Conservation (phyloP, 2,888 invertebrate genomes). For the Xestia sexstrigata region DNA sequence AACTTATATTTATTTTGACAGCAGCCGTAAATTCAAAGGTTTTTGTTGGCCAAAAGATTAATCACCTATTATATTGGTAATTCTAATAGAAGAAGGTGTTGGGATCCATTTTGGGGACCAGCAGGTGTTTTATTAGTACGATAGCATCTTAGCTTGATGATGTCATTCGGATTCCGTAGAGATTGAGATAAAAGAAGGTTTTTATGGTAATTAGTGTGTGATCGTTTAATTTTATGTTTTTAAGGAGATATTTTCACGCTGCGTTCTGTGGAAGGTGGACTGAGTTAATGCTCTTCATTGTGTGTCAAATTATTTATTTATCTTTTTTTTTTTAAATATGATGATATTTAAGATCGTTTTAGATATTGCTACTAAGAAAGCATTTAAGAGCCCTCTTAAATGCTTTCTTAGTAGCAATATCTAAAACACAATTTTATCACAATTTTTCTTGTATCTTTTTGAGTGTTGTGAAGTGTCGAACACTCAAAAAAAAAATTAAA, state of each 20-base stretch:
- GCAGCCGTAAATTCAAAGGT: constrained; percentile 80
- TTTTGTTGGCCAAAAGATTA: constrained; percentile 86
- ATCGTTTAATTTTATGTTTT: constrained; percentile 66
- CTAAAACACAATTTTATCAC: too few relatives aligned
- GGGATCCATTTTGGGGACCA: constrained; percentile 73
- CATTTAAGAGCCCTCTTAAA: too few relatives aligned
- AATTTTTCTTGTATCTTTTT: too few relatives aligned
- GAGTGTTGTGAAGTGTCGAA: too few relatives aligned
- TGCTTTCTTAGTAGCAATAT: too few relatives aligned
- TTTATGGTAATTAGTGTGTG: constrained; percentile 69
- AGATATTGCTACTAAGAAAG: constrained; percentile 5
- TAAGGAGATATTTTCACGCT: constrained; percentile 58
- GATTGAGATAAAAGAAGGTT: constrained; percentile 68
- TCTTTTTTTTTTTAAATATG: neutral
- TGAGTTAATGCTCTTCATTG: constrained; percentile 53
- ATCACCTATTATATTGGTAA: constrained; percentile 87
- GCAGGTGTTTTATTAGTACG: constrained; percentile 68
- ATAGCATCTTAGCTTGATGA: constrained; percentile 65
- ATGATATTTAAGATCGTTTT: neutral
- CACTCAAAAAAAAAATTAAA: too few relatives aligned
- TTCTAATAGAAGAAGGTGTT: constrained; percentile 87
- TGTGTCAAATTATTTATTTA: constrained; percentile 51
- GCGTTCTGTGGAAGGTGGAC: constrained; percentile 40
- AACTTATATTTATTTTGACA: constrained; percentile 87
- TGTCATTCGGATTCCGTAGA: constrained; percentile 65